A percentile compares a stretch with the other conserved stretches of the same genome.
phyloP scores from a whole-genome alignment of 2,113 vertebrate genomes.

The Manacus vitellinus region DNA sequence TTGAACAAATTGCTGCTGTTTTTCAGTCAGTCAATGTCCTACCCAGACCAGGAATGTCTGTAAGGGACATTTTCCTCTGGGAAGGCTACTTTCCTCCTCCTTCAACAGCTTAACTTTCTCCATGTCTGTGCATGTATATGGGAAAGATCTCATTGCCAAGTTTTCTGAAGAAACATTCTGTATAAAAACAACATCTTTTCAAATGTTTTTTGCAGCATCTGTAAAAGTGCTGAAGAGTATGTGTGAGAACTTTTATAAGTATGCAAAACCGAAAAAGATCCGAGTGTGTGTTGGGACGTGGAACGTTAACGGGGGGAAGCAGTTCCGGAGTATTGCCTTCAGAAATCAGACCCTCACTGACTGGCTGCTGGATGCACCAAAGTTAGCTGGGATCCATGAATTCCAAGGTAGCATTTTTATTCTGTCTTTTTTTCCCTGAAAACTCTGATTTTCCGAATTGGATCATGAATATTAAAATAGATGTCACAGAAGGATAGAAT shows the following conservation, averaged over 20 bases:
- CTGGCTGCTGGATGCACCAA: constrained; percentile 95
- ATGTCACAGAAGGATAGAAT: fast-evolving
- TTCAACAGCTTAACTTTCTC: not conserved
- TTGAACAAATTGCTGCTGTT: not conserved
- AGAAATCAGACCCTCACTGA: constrained; percentile 97
- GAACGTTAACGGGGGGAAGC: constrained; percentile 98
- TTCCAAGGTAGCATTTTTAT: constrained; percentile 85
- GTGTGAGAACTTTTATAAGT: constrained; percentile 95
- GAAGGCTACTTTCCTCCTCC: not conserved
- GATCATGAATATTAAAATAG: not conserved
- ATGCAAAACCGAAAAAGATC: constrained; percentile 89
- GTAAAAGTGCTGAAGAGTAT: constrained; percentile 92
- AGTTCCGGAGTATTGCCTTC: constrained; percentile 97
- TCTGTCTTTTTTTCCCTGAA: not conserved
- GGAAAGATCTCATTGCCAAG: not conserved
- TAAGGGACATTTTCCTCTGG: not conserved
- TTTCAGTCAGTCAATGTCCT: not conserved
- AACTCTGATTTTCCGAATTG: not conserved
- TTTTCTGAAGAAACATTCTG: not conserved
- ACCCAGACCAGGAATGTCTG: not conserved
- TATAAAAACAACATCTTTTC: not conserved
- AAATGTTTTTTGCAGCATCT: constrained; percentile 81
- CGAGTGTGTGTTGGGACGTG: constrained; percentile 91
- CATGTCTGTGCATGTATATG: not conserved
- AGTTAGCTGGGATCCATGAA: constrained; percentile 86